A percentile compares a stretch with the other conserved stretches of the same genome.
Evolutionary conservation across 2,113 vertebrate genomes (phyloP).

Genomic region (Coreoperca whiteheadi): DNA sequence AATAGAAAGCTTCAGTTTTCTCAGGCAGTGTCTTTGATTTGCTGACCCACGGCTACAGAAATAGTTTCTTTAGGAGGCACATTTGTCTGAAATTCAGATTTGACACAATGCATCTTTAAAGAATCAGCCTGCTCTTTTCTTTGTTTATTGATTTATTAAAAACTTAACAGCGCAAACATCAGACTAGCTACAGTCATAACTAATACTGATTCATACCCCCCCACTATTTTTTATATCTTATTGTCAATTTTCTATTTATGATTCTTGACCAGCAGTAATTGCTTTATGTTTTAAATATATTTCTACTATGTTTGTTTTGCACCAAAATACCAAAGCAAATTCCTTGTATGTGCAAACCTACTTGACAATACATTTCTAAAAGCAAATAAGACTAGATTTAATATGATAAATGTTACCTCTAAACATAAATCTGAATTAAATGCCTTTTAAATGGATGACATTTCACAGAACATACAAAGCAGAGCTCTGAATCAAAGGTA

Average conservation of each 20-base stretch:
- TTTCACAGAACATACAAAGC: constrained; percentile 15
- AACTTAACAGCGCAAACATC: background rate
- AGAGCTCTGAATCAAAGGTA: constrained; percentile 29
- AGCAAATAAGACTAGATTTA: background rate
- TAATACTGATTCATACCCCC: too few species aligned
- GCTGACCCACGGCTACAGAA: too few species aligned
- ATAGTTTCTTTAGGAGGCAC: too few species aligned
- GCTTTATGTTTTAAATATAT: too few species aligned
- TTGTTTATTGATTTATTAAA: background rate
- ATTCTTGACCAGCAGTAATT: too few species aligned
- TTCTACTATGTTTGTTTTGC: too few species aligned
- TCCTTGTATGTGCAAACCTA: too few species aligned
- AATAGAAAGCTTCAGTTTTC: background rate
- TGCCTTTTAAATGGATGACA: background rate
- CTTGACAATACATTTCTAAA: too few species aligned
- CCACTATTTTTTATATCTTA: too few species aligned
- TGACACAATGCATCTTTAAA: background rate
- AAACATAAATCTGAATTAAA: background rate
- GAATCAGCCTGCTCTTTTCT: background rate
- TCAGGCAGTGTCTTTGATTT: background rate
- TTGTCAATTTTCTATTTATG: too few species aligned
- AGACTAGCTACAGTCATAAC: background rate
- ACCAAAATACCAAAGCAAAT: too few species aligned
- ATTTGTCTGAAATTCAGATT: too few species aligned
- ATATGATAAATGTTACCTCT: background rate